Evolutionary conservation across 2,797 vertebrate genomes (phyloP).

Genomic region (Monodelphis domestica): DNA sequence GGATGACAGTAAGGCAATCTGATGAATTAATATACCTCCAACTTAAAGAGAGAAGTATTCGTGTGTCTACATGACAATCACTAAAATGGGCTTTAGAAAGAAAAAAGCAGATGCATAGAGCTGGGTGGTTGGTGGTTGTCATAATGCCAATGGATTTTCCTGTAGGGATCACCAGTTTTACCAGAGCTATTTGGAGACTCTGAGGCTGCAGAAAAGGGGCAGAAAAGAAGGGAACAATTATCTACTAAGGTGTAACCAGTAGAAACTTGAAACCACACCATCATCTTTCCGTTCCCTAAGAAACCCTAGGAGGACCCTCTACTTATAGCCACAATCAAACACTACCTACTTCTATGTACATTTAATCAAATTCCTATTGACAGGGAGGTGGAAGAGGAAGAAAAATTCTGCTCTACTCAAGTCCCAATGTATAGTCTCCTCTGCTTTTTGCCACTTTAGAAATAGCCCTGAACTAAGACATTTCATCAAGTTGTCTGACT

Average conservation of each 20-base stretch:
- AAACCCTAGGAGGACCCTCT: not conserved
- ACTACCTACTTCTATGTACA: not conserved
- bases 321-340: not conserved
- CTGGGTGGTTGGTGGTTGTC: not conserved
- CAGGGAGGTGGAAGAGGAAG: not conserved
- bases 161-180: not conserved
- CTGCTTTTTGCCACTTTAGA: not conserved
- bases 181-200: not conserved
- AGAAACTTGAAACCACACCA: not conserved
- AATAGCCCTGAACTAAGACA: not conserved
- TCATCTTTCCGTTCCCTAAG: not conserved
- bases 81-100: not conserved
- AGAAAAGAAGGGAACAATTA: not conserved
- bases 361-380: not conserved
- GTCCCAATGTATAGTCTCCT: not conserved
- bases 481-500: not conserved
- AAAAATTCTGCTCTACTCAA: not conserved
- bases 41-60: not conserved
- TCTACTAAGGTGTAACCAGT: not conserved
- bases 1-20: not conserved
- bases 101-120: not conserved
- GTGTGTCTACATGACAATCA: not conserved
- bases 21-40: not conserved
- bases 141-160: not conserved
- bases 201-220: not conserved